These are phyloP conservation scores for Agonopterix heracliana DNA, from an alignment of 2,888 invertebrate species.

Conservation along the genomic window DNA sequence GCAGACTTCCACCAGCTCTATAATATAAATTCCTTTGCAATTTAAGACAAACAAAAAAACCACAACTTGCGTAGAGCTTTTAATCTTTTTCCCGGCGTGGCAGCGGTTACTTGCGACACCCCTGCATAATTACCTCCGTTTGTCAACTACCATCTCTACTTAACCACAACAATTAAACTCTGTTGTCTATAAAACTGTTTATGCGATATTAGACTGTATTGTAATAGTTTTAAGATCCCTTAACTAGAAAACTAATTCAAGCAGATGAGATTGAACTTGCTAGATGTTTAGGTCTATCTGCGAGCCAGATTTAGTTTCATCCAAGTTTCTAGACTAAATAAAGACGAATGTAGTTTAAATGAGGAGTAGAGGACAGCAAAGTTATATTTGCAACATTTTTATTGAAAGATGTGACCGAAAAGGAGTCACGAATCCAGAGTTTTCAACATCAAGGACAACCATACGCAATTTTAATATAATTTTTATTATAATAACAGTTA, in stretches of 20 bases:
- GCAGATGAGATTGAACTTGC: too few relatives aligned
- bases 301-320: background rate
- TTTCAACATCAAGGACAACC: conserved; percentile 30
- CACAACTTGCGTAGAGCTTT: conserved; percentile 12
- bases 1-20: background rate
- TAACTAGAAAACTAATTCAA: too few relatives aligned
- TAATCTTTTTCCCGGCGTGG: conserved; percentile 6
- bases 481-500: conserved; percentile 30
- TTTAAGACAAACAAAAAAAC: conserved; percentile 10
- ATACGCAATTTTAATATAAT: conserved; percentile 33
- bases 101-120: conserved; percentile 9
- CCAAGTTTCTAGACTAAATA: background rate
- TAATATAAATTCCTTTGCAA: conserved; percentile 11
- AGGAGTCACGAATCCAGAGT: conserved; percentile 26
- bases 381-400: conserved; percentile 1
- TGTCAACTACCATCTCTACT: conserved; percentile 4
- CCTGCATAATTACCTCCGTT: conserved; percentile 7
- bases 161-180: background rate
- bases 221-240: background rate
- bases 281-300: background rate
- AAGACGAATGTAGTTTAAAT: background rate
- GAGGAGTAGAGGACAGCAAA: background rate
- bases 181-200: background rate
- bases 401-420: conserved; percentile 18
- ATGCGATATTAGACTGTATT: background rate